Evolutionary conservation across 2,113 vertebrate species (phyloP).

Genomic region (Anhinga rufa): DNA sequence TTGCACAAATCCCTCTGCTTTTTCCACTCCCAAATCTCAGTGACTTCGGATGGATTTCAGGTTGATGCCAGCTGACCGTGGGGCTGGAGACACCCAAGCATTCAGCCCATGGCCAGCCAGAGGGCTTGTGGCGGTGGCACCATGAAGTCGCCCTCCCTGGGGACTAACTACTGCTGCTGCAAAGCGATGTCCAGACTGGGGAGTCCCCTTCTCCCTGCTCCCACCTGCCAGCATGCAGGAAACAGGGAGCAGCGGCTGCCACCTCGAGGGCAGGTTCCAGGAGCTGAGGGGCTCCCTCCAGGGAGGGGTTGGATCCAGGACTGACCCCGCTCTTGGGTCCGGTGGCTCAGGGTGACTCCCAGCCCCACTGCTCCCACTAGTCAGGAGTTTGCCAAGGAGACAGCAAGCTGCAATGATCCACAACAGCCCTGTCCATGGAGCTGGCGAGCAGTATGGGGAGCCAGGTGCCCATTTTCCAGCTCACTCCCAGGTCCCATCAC

Average conservation of each 20-base stretch:
- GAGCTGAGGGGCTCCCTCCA: fast-evolving
- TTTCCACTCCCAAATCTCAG: not conserved
- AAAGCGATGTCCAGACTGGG: not conserved
- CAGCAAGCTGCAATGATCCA: not conserved
- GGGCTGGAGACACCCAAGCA: not conserved
- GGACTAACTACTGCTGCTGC: not conserved
- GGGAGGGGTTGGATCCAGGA: not conserved
- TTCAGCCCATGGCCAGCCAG: not conserved
- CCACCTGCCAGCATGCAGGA: not conserved
- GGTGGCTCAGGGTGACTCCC: not conserved
- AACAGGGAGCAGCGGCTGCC: not conserved
- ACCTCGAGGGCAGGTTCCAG: not conserved
- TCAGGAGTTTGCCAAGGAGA: not conserved
- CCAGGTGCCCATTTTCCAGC: not conserved
- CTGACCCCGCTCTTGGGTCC: fast-evolving
- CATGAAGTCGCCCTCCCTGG: not conserved
- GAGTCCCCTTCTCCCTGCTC: not conserved
- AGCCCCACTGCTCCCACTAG: not conserved
- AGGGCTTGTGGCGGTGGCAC: not conserved
- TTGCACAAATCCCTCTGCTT: not conserved
- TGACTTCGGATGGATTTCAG: not conserved
- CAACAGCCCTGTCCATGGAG: not conserved
- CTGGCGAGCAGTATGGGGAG: not conserved
- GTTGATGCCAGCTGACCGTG: not conserved
- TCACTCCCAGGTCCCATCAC: not conserved